A percentile compares a stretch with the other conserved stretches of the same genome.
phyloP scores from a whole-genome alignment of 2,797 vertebrate genomes.

The Nannoperca obscura region DNA sequence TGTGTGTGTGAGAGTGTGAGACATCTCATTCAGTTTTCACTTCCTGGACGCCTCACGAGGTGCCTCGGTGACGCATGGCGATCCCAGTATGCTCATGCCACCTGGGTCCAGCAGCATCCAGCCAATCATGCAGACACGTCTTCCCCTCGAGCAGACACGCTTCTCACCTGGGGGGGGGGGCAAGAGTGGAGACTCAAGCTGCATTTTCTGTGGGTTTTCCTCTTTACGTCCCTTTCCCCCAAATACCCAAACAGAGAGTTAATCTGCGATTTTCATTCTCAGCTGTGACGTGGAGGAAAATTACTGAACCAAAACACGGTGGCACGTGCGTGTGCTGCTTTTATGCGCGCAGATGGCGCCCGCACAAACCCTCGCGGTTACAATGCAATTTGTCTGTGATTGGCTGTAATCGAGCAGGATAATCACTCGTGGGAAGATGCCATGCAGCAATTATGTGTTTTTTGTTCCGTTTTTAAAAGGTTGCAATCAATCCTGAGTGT shows the following conservation, averaged over 20 bases:
- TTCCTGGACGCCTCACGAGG: constrained; percentile 3
- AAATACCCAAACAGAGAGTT: constrained; percentile 52
- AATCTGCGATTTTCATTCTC: constrained; percentile 61
- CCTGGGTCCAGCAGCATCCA: constrained; percentile 58
- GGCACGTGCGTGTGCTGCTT: constrained; percentile 42
- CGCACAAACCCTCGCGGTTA: constrained; percentile 46
- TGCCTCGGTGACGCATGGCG: constrained; percentile 45
- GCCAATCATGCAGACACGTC: constrained; percentile 24
- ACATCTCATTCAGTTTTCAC: neutral
- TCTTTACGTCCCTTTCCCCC: constrained; percentile 26
- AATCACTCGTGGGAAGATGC: constrained; percentile 56
- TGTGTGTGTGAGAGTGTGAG: neutral
- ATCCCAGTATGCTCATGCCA: constrained; percentile 37
- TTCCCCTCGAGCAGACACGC: constrained; percentile 31
- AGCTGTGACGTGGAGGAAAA: constrained; percentile 61
- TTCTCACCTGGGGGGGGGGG: constrained; percentile 50
- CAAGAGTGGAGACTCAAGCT: constrained; percentile 27
- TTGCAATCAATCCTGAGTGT: constrained; percentile 71
- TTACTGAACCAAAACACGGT: constrained; percentile 45
- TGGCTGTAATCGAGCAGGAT: constrained; percentile 74
- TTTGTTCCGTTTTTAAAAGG: constrained; percentile 68
- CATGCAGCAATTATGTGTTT: constrained; percentile 60
- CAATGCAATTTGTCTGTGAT: constrained; percentile 72
- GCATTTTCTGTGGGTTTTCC: constrained; percentile 57
- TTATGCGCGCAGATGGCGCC: constrained; percentile 69